Evolutionary conservation across 2,797 vertebrate species (phyloP), one percentile per base, ranked within the genome.

Genomic region (Saxicola maurus): DNA sequence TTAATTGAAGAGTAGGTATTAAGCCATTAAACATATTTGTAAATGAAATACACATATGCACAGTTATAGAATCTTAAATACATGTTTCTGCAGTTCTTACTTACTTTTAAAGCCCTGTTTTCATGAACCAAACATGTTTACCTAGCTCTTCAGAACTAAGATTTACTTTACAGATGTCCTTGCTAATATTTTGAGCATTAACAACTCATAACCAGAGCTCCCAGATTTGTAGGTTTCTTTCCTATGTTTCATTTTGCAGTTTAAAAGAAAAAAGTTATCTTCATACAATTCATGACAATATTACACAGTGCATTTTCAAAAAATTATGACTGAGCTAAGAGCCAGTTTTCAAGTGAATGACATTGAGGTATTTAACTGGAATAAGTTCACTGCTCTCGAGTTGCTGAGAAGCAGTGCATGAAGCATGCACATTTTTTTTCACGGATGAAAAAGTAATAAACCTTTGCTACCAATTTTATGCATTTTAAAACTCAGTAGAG

Each of bases 321-420:
- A 91, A 89, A 24, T 53, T 53, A 30, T 20, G 43, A 9, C 53
- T 73, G 88, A 83, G 45, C 45, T 78, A 75, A 81, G 76, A 85
- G 48, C 52, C 13, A 3, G 17, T 89, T 93, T 95, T 89, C 94
- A 81, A 78, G 85, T 86, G 82, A 95, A 87, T 78, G 93, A 81
- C 73, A 80, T 30, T 27, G 82, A 89, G 91, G 73, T 93, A 96
- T 96, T 90, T 95, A 81, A 49, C 87, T 93, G 77, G 62, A 86
- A 23, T 82, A 81, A 89, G 84, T 90, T 94, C 84, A 82, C 24
- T 68, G 69, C 60, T 86, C 82, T 92, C 37, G 30, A 83, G 56
- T 46, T 95, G 68, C 86, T 87, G 87, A 75, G 94, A 92, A 95
- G 89, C 89, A 81, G 93, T 89, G 89, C 93, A 61, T 94, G 89